phyloP scores from a whole-genome alignment of 2,797 vertebrate species.

The Sus cebifrons region DNA sequence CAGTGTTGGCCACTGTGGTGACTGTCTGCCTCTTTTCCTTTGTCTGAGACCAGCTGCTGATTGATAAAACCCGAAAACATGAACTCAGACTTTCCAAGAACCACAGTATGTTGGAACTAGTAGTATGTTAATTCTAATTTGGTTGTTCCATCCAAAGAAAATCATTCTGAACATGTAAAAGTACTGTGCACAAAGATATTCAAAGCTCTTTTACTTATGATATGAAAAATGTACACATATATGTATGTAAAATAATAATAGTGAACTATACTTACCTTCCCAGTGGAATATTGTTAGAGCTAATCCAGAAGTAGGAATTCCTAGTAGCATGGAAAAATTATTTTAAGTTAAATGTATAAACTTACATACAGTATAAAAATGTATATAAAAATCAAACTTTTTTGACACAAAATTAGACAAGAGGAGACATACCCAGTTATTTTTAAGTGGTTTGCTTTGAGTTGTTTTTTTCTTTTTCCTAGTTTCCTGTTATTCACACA shows the following conservation, averaged over 20 bases:
- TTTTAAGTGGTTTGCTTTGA: conserved; percentile 58
- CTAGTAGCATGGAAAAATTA: not conserved
- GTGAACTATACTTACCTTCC: not conserved
- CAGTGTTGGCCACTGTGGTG: too few relatives aligned
- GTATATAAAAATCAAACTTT: conserved; percentile 20
- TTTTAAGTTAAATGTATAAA: conserved; percentile 25
- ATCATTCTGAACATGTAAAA: not conserved
- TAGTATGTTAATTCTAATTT: not conserved
- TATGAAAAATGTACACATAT: not conserved
- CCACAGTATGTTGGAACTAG: not conserved
- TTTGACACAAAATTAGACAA: not conserved
- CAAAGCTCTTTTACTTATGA: not conserved
- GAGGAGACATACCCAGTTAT: not conserved
- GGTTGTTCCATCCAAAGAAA: not conserved
- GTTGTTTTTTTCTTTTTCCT: conserved; percentile 33
- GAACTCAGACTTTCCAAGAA: not conserved
- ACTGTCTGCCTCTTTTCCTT: not conserved
- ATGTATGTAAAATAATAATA: not conserved
- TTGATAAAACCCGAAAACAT: not conserved
- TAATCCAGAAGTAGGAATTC: not conserved
- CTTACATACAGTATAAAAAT: not conserved
- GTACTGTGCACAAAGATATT: not conserved
- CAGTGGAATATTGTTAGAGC: not conserved
- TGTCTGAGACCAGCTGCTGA: not conserved
- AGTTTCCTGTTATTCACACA: conserved; percentile 44